Percentiles rank a stretch among this genome's conserved stretches.
Conservation (phyloP, 1,140 invertebrate species). For the Drosophila subobscura region DNA sequence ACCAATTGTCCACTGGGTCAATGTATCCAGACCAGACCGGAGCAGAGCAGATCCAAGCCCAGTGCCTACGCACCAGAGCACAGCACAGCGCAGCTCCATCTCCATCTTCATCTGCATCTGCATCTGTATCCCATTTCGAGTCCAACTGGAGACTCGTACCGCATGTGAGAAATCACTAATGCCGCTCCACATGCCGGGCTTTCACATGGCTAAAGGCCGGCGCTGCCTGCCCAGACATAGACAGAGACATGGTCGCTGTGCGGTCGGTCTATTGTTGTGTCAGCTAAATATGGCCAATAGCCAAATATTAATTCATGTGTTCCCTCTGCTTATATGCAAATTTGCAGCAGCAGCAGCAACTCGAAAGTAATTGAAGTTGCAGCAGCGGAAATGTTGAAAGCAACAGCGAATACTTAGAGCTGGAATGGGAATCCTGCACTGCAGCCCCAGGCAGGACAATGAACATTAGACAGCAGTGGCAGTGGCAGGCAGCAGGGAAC, state of each 20-base stretch:
- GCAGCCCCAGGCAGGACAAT: conserved; percentile 52
- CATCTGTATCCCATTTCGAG: conserved; percentile 4
- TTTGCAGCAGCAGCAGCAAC: conserved; percentile 37
- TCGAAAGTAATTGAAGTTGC: conserved; percentile 67
- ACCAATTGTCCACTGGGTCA: conserved; percentile 77
- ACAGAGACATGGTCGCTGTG: too few relatives aligned
- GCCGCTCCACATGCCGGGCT: conserved; percentile 20
- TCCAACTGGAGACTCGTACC: conserved; percentile 3
- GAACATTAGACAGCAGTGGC: conserved; percentile 19
- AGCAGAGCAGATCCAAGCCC: conserved; percentile 32
- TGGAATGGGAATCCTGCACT: conserved; percentile 11
- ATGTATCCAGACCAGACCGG: conserved; percentile 54
- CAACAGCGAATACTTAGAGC: conserved; percentile 18
- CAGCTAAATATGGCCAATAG: conserved; percentile 80
- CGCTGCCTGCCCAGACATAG: conserved; percentile 19
- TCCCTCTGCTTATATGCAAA: conserved; percentile 70
- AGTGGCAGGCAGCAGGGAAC: background rate
- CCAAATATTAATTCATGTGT: conserved; percentile 79
- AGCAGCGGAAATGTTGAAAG: conserved; percentile 70
- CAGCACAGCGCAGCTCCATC: conserved; percentile 17
- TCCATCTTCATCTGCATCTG: conserved; percentile 4
- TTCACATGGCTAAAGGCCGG: conserved; percentile 29
- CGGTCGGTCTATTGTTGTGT: conserved; percentile 70
- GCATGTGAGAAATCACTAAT: conserved; percentile 49
- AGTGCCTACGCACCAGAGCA: conserved; percentile 26